Evolutionary conservation across 2,797 vertebrate species (phyloP), one percentile per base, ranked within the genome.

Genomic region (Chlorospingus semifuscus): DNA sequence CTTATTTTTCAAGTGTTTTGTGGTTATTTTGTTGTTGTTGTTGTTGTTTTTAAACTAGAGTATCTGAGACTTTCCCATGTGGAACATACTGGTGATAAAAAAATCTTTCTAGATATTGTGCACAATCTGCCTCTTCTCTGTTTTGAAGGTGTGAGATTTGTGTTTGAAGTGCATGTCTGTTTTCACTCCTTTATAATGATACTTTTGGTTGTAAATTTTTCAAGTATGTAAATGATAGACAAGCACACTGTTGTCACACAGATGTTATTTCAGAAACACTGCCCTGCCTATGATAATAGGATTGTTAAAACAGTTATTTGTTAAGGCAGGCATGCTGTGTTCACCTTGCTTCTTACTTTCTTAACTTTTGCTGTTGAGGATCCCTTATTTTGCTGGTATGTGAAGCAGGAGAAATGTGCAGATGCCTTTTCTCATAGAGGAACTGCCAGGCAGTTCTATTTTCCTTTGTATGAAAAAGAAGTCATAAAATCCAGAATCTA

Each of bases 401-500:
- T 11, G 21, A 36, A 75, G 20, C 21, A 65, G 27, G 30, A 75
- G 83, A 82, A 85, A 79, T 14, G 36, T 52, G 37, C 68, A 77
- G 59, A 84, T 84, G 72, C n/a, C 37, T 56, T 36, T 44, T 81
- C 75, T 94, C 47, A 39, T 0, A 63, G 23, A 84, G 46, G 41
- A 83, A 46, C 49, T 70, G 16, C 49, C 37, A 72, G 30, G 44
- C 79, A 77, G 30, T 80, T 89, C 50, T 75, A 27, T 57, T 57
- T 72, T 72, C 63, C 77, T 79, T 84, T 70, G 50, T 55, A 32
- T n/a, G 44, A 55, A 86, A 80, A 92, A 78, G 47, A 75, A 49
- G 24, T 88, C 72, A 76, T 89, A 90, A 92, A 93, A 88, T 90
- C 69, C 77, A 91, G 84, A 90, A 88, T 86, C 70, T 82, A 52